Evolutionary conservation across 2,888 invertebrate genomes (phyloP).

Genomic region (Julus scandinavius): DNA sequence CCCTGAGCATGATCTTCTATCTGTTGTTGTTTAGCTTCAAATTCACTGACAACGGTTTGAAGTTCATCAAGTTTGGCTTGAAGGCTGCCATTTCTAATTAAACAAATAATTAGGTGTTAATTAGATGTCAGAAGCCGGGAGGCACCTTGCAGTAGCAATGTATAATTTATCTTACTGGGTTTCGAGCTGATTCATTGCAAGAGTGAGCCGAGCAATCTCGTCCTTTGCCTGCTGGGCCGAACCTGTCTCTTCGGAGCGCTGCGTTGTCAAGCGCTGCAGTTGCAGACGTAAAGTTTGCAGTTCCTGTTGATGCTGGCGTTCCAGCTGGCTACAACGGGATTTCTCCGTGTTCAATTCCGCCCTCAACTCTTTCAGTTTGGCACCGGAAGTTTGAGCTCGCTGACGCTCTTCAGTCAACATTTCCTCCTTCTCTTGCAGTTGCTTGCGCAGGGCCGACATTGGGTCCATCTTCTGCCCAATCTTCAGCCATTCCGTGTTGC

Average conservation of each 20-base stretch:
- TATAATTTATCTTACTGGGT: slow-evolving; percentile 34
- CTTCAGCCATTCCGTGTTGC: slow-evolving; percentile 80
- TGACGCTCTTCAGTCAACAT: slow-evolving; percentile 65
- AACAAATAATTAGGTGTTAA: no score
- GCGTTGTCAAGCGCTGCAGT: slow-evolving; percentile 67
- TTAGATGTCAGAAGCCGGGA: no score
- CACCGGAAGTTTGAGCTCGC: slow-evolving; percentile 76
- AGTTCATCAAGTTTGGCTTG: slow-evolving; percentile 29
- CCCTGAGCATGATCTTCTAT: neutral
- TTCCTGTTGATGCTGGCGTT: slow-evolving; percentile 74
- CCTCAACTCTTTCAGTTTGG: slow-evolving; percentile 82
- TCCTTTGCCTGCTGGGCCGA: neutral
- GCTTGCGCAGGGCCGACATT: slow-evolving; percentile 85
- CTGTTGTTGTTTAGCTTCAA: neutral
- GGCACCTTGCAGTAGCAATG: neutral
- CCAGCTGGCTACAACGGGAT: slow-evolving; percentile 70
- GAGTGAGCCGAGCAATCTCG: slow-evolving; percentile 15
- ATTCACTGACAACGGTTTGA: neutral
- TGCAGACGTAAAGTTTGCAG: slow-evolving; percentile 72
- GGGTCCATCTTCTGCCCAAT: slow-evolving; percentile 80
- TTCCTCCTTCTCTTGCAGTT: slow-evolving; percentile 82
- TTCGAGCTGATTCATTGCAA: slow-evolving; percentile 5
- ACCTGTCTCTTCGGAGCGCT: neutral
- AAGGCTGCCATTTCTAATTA: neutral
- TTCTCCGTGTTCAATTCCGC: slow-evolving; percentile 76